Percentiles rank a stretch among this genome's conserved stretches.
These are phyloP conservation scores for Pyrrhosoma nymphula DNA, from an alignment of 2,888 invertebrate genomes.

Conservation along the genomic window DNA sequence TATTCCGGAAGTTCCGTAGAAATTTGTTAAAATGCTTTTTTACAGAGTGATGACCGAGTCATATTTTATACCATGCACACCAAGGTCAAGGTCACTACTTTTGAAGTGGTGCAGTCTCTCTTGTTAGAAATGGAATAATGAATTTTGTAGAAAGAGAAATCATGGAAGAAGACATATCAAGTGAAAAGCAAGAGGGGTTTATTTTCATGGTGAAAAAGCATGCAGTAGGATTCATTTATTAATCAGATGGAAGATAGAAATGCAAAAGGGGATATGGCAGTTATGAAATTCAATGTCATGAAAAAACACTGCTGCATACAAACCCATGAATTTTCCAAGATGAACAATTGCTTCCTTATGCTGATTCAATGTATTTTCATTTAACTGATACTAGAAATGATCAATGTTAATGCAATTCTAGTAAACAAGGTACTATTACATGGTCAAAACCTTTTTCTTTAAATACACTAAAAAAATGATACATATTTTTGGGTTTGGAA, in stretches of 20 bases:
- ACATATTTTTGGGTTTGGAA: neutral
- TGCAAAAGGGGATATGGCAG: conserved; percentile 51
- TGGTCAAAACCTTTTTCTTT: neutral
- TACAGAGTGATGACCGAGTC: conserved; percentile 15
- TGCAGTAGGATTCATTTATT: conserved; percentile 33
- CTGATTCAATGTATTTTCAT: conserved; percentile 17
- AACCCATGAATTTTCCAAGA: conserved; percentile 63
- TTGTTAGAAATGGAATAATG: conserved; percentile 17
- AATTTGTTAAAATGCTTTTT: neutral
- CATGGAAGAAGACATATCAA: conserved; percentile 6
- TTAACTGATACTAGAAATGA: neutral
- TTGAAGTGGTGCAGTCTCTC: conserved; percentile 35
- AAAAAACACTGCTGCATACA: conserved; percentile 56
- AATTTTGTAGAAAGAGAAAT: conserved; percentile 36
- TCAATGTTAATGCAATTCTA: neutral
- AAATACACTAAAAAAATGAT: neutral
- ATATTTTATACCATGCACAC: conserved; percentile 44
- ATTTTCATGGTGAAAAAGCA: conserved; percentile 16
- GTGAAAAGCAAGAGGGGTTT: conserved; percentile 13
- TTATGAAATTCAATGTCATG: conserved; percentile 60
- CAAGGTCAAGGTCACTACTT: conserved; percentile 43
- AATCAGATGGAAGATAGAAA: conserved; percentile 44
- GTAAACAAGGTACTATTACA: neutral
- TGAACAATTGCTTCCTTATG: conserved; percentile 54
- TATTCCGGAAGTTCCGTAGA: neutral